phyloP scores from a whole-genome alignment of 2,113 vertebrate genomes.

The Cottus gobio region DNA sequence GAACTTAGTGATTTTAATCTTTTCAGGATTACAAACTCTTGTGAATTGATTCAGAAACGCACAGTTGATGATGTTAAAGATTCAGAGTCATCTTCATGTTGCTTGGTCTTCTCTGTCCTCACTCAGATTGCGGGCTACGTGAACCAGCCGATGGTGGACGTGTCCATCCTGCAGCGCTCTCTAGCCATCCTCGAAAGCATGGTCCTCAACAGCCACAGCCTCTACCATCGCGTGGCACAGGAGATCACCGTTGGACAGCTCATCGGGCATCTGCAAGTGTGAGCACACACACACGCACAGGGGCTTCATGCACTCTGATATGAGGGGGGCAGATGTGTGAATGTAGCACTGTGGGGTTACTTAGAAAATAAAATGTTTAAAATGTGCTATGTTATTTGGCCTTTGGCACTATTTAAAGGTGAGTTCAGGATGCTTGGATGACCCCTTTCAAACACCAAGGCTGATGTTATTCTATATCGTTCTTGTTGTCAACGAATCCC shows the following conservation, averaged over 20 bases:
- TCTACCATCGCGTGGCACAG: slow-evolving; percentile 96
- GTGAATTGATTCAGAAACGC: background rate
- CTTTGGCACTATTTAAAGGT: background rate
- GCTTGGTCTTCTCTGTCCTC: background rate
- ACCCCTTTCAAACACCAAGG: background rate
- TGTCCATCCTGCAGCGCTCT: slow-evolving; percentile 97
- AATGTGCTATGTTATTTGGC: slow-evolving; percentile 5
- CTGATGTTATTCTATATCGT: background rate
- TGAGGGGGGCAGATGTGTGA: slow-evolving; percentile 16
- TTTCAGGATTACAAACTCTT: background rate
- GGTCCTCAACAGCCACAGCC: slow-evolving; percentile 98
- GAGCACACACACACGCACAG: slow-evolving; percentile 89
- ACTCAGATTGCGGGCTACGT: slow-evolving; percentile 94
- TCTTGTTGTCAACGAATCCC: too few species aligned
- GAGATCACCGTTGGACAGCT: slow-evolving; percentile 98
- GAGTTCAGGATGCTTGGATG: slow-evolving; percentile 22
- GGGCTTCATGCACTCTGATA: slow-evolving; percentile 70
- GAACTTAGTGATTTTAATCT: background rate
- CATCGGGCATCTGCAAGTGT: slow-evolving; percentile 99
- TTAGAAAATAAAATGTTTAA: background rate
- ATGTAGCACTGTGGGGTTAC: slow-evolving; percentile 16
- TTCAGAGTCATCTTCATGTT: background rate
- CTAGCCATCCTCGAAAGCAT: slow-evolving; percentile 98
- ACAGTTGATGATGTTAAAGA: background rate
- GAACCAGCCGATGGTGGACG: slow-evolving; percentile 96